Evolutionary conservation across 2,113 vertebrate species (phyloP).

Genomic region (Oceanites oceanicus): DNA sequence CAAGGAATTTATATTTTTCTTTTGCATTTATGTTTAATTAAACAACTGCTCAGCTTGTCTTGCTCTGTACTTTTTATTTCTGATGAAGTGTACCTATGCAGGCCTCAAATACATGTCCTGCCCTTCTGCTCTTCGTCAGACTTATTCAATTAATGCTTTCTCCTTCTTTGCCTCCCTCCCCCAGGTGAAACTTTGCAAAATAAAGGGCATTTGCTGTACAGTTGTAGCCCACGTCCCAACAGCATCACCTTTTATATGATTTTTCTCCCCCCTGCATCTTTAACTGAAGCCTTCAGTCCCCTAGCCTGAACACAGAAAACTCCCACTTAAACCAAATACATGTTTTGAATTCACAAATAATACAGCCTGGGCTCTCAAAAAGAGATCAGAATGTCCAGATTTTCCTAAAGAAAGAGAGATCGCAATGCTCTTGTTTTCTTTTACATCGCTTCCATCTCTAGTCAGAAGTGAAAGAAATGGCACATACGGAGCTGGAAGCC

Average conservation of each 20-base stretch:
- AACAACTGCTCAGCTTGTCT: background rate
- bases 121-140: background rate
- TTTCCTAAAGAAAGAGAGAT: background rate
- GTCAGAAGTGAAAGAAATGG: constrained; percentile 47
- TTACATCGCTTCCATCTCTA: background rate
- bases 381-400: background rate
- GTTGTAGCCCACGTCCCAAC: background rate
- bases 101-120: constrained; percentile 65
- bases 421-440: constrained; percentile 4
- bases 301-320: background rate
- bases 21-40: constrained; percentile 46
- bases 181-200: background rate
- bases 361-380: background rate
- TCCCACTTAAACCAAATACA: background rate
- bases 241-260: background rate
- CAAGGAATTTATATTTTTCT: constrained; percentile 20
- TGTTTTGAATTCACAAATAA: constrained; percentile 12
- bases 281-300: background rate
- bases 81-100: constrained; percentile 40
- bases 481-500: constrained; percentile 3
- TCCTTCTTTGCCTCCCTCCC: constrained; percentile 1
- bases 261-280: background rate
- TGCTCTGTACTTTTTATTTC: constrained; percentile 32
- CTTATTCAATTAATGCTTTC: constrained; percentile 24
- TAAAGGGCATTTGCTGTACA: background rate